Percentiles rank a stretch among this genome's conserved stretches.
Conservation (phyloP, 1,140 invertebrate species). For the Caligus rogercresseyi region DNA sequence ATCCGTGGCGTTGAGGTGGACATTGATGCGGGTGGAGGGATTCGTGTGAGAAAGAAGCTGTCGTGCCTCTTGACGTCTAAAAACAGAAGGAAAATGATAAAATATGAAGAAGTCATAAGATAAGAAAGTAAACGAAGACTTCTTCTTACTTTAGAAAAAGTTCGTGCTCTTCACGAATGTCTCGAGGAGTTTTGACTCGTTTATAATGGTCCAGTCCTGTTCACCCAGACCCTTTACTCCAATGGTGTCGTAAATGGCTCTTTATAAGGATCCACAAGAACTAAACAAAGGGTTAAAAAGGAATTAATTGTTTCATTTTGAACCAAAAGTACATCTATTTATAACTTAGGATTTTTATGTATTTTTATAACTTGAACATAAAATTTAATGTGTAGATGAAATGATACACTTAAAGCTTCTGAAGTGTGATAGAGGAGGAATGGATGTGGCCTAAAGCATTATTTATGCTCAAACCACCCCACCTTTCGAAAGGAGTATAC, state of each 20-base stretch:
- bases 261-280: conserved; percentile 53
- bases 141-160: conserved; percentile 40
- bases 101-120: background rate
- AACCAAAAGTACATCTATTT: conserved; percentile 2
- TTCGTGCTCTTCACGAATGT: conserved; percentile 88
- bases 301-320: conserved; percentile 14
- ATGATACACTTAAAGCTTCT: too few species aligned
- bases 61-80: conserved; percentile 55
- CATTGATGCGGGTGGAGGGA: conserved; percentile 63
- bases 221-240: conserved; percentile 54
- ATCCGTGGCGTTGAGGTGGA: conserved; percentile 80
- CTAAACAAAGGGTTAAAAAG: conserved; percentile 31
- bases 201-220: conserved; percentile 83
- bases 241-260: conserved; percentile 60
- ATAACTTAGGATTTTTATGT: too few species aligned
- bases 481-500: too few species aligned
- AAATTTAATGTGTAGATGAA: too few species aligned
- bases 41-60: conserved; percentile 68
- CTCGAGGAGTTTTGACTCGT: conserved; percentile 67
- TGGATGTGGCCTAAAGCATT: too few species aligned
- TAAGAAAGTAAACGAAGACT: background rate
- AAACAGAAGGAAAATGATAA: background rate
- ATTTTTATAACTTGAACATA: too few species aligned
- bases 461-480: too few species aligned
- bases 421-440: too few species aligned